Conservation (phyloP, 2,113 vertebrate species). For the Heteronetta atricapilla region DNA sequence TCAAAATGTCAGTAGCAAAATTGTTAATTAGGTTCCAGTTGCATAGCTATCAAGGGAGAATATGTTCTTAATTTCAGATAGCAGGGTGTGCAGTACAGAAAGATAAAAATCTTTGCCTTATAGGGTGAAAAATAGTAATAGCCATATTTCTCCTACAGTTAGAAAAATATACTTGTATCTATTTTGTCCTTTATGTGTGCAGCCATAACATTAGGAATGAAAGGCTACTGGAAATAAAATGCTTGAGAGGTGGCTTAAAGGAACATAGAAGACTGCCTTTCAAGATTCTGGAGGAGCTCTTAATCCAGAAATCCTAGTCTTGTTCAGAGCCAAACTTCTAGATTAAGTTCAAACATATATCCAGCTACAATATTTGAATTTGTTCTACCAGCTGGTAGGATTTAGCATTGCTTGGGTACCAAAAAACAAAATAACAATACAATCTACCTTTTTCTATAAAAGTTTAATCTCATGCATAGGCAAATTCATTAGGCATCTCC, state of each 20-base stretch:
- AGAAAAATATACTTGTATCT: neutral
- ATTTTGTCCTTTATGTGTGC: neutral
- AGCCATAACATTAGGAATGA: neutral
- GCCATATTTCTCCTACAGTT: neutral
- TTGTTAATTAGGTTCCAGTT: neutral
- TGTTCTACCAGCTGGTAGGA: neutral
- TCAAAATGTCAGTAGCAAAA: neutral
- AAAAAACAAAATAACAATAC: neutral
- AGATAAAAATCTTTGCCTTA: neutral
- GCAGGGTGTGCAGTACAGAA: neutral
- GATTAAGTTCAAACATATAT: neutral
- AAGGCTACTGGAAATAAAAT: rapidly evolving
- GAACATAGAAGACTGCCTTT: neutral
- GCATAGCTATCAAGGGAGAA: neutral
- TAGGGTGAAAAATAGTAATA: neutral
- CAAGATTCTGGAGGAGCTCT: neutral
- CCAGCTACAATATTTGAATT: neutral
- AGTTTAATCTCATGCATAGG: neutral
- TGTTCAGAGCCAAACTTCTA: neutral
- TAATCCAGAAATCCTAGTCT: neutral
- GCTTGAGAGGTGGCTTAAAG: neutral
- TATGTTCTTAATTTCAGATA: neutral
- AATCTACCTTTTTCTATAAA: neutral
- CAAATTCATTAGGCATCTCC: neutral
- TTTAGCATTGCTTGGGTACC: rapidly evolving